Evolutionary conservation across 2,113 vertebrate genomes (phyloP).

Genomic region (Scartelaos histophorus): DNA sequence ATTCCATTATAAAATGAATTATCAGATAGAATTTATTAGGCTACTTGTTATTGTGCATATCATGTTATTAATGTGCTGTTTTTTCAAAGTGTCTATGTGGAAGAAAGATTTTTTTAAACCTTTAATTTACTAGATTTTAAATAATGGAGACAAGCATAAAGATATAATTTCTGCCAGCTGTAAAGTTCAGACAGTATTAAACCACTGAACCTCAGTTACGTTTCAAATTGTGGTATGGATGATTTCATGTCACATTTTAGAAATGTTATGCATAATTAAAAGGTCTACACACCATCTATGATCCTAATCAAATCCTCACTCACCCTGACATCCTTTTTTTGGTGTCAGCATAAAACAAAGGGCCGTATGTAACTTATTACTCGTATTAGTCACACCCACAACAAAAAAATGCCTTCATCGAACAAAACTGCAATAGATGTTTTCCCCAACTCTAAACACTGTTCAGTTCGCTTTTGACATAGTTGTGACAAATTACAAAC

Average conservation of each 20-base stretch:
- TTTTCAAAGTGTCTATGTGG: too few relatives aligned
- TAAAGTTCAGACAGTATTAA: constrained; percentile 9
- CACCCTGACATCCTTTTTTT: neutral
- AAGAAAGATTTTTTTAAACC: too few relatives aligned
- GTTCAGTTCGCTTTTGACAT: constrained; percentile 48
- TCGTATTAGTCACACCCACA: constrained; percentile 49
- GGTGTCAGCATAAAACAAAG: constrained; percentile 33
- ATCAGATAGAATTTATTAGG: too few relatives aligned
- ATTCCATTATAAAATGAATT: too few relatives aligned
- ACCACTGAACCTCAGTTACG: constrained; percentile 26
- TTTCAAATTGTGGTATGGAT: constrained; percentile 21
- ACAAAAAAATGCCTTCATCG: constrained; percentile 35
- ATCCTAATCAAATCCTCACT: neutral
- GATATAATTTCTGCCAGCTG: neutral
- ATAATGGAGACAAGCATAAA: neutral
- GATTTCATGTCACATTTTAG: constrained; percentile 14
- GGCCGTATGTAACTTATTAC: constrained; percentile 31
- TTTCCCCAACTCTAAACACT: constrained; percentile 59
- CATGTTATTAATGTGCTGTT: too few relatives aligned
- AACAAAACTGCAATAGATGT: constrained; percentile 5
- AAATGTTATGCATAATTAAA: constrained; percentile 26
- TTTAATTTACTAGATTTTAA: too few relatives aligned
- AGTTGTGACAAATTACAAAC: constrained; percentile 64
- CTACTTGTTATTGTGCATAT: too few relatives aligned
- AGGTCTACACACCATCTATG: neutral